Percentiles rank a stretch among this genome's conserved stretches.
These are phyloP conservation scores for Sicus ferrugineus DNA, from an alignment of 2,888 invertebrate species.

Conservation along the genomic window DNA sequence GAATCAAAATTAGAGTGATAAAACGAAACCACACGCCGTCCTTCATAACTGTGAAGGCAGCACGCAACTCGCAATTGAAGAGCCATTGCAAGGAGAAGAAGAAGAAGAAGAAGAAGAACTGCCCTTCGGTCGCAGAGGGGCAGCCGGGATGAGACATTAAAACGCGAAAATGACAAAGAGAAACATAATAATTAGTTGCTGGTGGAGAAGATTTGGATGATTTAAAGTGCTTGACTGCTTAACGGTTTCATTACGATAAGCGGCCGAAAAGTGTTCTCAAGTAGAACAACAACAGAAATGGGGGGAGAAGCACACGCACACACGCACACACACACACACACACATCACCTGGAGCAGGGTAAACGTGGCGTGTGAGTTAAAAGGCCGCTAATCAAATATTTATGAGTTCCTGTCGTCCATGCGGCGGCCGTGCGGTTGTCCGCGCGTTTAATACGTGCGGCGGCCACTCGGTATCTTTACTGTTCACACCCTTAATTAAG, in stretches of 20 bases:
- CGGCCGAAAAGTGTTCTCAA: conserved; percentile 38
- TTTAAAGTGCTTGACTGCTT: conserved; percentile 49
- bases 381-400: conserved; percentile 58
- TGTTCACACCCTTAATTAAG: conserved; percentile 62
- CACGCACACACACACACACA: conserved; percentile 5
- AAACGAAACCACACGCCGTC: background rate
- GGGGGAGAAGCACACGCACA: background rate
- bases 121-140: background rate
- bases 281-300: conserved; percentile 8
- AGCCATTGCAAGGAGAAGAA: background rate
- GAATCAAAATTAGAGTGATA: background rate
- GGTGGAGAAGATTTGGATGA: conserved; percentile 30
- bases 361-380: conserved; percentile 28
- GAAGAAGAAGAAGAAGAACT: background rate
- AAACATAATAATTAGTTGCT: conserved; percentile 28
- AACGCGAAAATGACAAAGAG: background rate
- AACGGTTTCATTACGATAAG: conserved; percentile 52
- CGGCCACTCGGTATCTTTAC: conserved; percentile 50
- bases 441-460: background rate
- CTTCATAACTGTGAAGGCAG: conserved; percentile 27
- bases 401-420: conserved; percentile 31
- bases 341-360: background rate
- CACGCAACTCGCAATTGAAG: conserved; percentile 23
- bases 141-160: background rate
- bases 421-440: background rate